phyloP scores from a whole-genome alignment of 2,797 vertebrate genomes.

The Myotis findleyi region DNA sequence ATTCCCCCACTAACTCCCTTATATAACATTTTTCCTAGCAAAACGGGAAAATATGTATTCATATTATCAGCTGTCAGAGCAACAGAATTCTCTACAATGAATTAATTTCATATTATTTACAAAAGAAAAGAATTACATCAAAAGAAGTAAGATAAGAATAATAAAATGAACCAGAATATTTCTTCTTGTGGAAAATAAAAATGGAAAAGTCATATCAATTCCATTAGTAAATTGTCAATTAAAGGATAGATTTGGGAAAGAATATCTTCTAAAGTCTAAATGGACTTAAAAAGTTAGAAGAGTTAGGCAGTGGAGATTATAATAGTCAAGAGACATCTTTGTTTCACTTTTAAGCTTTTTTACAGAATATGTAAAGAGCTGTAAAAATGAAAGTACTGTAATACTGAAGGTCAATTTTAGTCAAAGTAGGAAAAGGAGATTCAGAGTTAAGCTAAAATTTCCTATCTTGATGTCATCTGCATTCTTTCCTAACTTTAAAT shows the following conservation, averaged over 20 bases:
- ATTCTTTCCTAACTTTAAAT: slow-evolving; percentile 31
- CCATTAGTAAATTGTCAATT: slow-evolving; percentile 30
- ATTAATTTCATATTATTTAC: slow-evolving; percentile 37
- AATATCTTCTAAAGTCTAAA: slow-evolving; percentile 49
- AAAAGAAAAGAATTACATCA: slow-evolving; percentile 1
- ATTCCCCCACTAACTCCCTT: not conserved
- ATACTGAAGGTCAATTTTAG: slow-evolving; percentile 44
- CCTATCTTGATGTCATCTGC: not conserved
- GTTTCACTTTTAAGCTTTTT: slow-evolving; percentile 77
- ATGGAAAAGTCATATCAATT: slow-evolving; percentile 10
- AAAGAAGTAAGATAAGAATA: slow-evolving; percentile 55
- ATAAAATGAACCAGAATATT: slow-evolving; percentile 24
- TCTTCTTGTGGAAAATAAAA: slow-evolving; percentile 47
- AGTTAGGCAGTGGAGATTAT: not conserved
- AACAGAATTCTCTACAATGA: slow-evolving; percentile 34
- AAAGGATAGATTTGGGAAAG: slow-evolving; percentile 40
- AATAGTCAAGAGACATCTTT: slow-evolving; percentile 62
- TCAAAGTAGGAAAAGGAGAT: slow-evolving; percentile 1
- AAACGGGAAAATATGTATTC: not conserved
- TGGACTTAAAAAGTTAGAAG: slow-evolving; percentile 24
- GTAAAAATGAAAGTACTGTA: slow-evolving; percentile 77
- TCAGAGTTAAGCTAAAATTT: slow-evolving; percentile 37
- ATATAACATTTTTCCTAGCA: slow-evolving; percentile 43
- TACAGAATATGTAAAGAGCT: slow-evolving; percentile 63
- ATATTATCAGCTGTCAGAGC: not conserved